Evolutionary conservation across 2,797 vertebrate species (phyloP).

Genomic region (Smutsia gigantea): DNA sequence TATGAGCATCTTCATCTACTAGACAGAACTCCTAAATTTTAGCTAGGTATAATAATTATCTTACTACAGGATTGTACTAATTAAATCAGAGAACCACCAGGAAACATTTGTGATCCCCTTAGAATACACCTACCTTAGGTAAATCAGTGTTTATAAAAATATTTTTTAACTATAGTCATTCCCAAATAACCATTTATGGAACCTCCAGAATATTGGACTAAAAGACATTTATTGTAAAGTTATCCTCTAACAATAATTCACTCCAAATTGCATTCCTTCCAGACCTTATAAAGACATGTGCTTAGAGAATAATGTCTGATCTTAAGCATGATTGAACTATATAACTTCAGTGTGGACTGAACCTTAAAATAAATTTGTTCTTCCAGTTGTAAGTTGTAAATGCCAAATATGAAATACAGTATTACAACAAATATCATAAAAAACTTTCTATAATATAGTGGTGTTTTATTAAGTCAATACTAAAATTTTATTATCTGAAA

Average conservation of each 20-base stretch:
- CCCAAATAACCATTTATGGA: not conserved
- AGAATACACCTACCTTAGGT: not conserved
- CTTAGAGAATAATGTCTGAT: conserved; percentile 58
- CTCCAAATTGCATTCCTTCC: not conserved
- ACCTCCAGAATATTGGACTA: conserved; percentile 40
- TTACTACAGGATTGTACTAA: not conserved
- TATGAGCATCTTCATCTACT: not conserved
- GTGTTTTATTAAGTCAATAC: conserved; percentile 73
- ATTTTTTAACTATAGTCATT: conserved; percentile 49
- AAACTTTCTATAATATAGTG: conserved; percentile 49
- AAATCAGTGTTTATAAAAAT: conserved; percentile 12
- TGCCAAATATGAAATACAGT: conserved; percentile 67
- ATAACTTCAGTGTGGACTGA: conserved; percentile 63
- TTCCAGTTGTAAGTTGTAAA: conserved; percentile 67
- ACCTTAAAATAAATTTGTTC: conserved; percentile 66
- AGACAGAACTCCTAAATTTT: not conserved
- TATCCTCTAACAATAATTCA: conserved; percentile 36
- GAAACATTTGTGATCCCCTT: not conserved
- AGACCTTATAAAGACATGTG: conserved; percentile 48
- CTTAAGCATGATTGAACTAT: conserved; percentile 68
- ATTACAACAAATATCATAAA: conserved; percentile 64
- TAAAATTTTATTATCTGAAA: conserved; percentile 73
- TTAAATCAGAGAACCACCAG: not conserved
- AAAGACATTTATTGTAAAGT: conserved; percentile 24
- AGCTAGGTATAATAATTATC: not conserved